phyloP scores from a whole-genome alignment of 2,797 vertebrate species.

The Setipinna tenuifilis region DNA sequence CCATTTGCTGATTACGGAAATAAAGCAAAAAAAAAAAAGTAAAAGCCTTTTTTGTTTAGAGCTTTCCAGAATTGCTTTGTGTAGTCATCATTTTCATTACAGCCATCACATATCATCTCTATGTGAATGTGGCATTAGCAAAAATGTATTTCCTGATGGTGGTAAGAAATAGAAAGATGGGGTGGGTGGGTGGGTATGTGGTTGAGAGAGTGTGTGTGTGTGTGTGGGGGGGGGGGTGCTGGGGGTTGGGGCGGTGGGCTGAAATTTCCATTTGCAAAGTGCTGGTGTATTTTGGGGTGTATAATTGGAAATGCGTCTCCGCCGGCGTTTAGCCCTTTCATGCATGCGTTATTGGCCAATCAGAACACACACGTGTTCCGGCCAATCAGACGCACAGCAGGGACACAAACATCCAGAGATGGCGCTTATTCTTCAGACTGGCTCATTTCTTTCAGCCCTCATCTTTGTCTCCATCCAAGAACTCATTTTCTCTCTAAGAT shows the following conservation, averaged over 20 bases:
- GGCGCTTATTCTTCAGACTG: not conserved
- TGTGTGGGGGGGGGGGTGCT: too few species aligned
- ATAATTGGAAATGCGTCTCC: conserved; percentile 46
- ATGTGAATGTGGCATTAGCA: not conserved
- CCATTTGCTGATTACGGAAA: not conserved
- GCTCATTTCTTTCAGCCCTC: too few species aligned
- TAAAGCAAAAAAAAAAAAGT: too few species aligned
- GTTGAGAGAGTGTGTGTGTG: too few species aligned
- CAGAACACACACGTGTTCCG: too few species aligned
- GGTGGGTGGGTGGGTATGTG: too few species aligned
- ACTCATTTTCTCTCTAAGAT: not conserved
- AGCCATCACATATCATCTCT: not conserved
- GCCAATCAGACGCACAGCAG: conserved; percentile 29
- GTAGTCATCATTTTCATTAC: not conserved
- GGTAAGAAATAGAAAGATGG: not conserved
- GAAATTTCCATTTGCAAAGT: conserved; percentile 22
- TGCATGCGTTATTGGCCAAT: conserved; percentile 46
- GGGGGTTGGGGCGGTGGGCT: too few species aligned
- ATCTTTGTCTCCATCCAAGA: not conserved
- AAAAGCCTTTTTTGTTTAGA: not conserved
- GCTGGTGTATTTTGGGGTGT: conserved; percentile 36
- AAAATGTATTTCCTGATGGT: not conserved
- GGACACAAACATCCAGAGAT: not conserved
- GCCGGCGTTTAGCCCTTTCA: conserved; percentile 44
- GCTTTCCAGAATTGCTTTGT: not conserved